phyloP scores from a whole-genome alignment of 2,797 vertebrate species.

The Hydrocynus forskahlii region DNA sequence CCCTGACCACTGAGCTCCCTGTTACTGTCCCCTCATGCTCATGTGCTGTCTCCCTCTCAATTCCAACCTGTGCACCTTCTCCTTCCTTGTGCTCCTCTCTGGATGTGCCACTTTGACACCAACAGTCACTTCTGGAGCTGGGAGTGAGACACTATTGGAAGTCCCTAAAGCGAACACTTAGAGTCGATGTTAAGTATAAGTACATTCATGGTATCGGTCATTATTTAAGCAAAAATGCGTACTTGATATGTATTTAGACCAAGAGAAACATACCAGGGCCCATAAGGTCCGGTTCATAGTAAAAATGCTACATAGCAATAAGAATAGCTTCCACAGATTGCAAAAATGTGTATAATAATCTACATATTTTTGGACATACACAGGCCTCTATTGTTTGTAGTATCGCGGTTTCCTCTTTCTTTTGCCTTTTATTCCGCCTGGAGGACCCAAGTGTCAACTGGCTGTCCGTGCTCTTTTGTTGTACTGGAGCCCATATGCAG shows the following conservation, averaged over 20 bases:
- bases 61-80: conserved; percentile 54
- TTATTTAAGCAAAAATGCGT: conserved; percentile 6
- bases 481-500: conserved; percentile 4
- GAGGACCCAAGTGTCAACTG: background rate
- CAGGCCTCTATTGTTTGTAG: conserved; percentile 2
- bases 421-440: background rate
- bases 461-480: background rate
- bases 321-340: conserved; percentile 25
- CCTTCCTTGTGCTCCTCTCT: conserved; percentile 50
- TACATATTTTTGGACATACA: background rate
- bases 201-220: background rate
- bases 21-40: conserved; percentile 27
- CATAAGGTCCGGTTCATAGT: background rate
- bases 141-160: conserved; percentile 24
- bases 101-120: conserved; percentile 39
- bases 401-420: background rate
- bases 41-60: conserved; percentile 33
- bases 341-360: conserved; percentile 19
- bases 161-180: background rate
- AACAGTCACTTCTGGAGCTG: conserved; percentile 40
- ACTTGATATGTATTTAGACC: background rate
- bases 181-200: background rate
- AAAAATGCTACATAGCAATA: conserved; percentile 43
- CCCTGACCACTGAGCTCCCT: conserved; percentile 60
- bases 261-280: background rate